These are phyloP conservation scores for Hyles lineata DNA, from an alignment of 2,888 invertebrate genomes.

Conservation along the genomic window DNA sequence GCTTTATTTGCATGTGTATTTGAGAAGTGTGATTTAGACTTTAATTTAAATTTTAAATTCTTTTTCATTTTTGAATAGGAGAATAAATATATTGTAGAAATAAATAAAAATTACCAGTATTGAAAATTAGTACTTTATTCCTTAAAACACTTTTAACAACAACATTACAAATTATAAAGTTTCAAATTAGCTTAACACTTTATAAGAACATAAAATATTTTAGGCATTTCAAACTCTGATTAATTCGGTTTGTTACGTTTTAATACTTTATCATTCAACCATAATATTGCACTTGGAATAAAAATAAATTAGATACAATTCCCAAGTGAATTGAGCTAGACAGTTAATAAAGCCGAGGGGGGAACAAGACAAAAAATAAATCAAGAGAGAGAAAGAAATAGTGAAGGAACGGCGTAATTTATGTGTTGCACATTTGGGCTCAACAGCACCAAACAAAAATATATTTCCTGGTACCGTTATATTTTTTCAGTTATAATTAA, in stretches of 20 bases:
- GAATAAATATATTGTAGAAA: too few relatives aligned
- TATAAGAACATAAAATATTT: background rate
- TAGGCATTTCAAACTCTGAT: background rate
- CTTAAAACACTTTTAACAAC: too few relatives aligned
- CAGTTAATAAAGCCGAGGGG: conserved; percentile 70
- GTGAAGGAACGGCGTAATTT: conserved; percentile 78
- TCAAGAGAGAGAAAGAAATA: conserved; percentile 72
- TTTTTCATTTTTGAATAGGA: background rate
- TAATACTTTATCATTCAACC: conserved; percentile 29
- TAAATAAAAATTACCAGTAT: too few relatives aligned
- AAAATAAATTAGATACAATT: conserved; percentile 59
- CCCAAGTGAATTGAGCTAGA: conserved; percentile 69
- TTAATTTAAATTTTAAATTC: background rate
- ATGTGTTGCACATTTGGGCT: conserved; percentile 83
- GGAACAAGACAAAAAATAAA: conserved; percentile 68
- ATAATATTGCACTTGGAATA: conserved; percentile 27
- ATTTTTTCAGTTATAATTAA: conserved; percentile 55
- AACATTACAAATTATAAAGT: background rate
- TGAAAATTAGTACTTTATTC: too few relatives aligned
- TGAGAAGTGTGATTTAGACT: background rate
- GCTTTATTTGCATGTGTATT: background rate
- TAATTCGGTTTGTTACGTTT: background rate
- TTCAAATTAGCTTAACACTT: background rate
- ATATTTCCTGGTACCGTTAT: conserved; percentile 70
- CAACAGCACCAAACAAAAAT: conserved; percentile 79